phyloP scores from a whole-genome alignment of 2,888 invertebrate species.

The Kuschelorhynchus macadamiae region DNA sequence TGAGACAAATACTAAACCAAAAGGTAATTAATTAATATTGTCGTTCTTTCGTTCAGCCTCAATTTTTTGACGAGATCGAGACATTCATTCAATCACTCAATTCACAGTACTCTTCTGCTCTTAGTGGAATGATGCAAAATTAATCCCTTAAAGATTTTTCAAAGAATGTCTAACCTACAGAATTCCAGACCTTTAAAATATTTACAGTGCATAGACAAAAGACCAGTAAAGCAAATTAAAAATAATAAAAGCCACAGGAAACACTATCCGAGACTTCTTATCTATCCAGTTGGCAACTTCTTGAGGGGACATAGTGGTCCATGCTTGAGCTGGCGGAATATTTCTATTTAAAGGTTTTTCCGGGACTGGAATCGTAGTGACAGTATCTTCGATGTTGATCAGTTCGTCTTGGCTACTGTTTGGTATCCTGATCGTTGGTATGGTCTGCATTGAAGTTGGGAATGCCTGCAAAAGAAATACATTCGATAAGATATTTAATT shows the following conservation, averaged over 20 bases:
- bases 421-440: too few relatives aligned
- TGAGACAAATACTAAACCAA: too few relatives aligned
- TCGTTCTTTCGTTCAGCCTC: too few relatives aligned
- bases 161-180: too few relatives aligned
- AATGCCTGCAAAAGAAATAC: conserved; percentile 71
- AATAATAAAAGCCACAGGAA: conserved; percentile 83
- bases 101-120: too few relatives aligned
- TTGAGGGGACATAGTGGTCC: conserved; percentile 90
- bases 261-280: conserved; percentile 81
- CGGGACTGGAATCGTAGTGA: conserved; percentile 59
- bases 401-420: conserved; percentile 78
- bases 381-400: conserved; percentile 59
- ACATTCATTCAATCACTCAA: too few relatives aligned
- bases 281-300: conserved; percentile 92
- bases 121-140: too few relatives aligned
- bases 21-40: too few relatives aligned
- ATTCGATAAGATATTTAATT: too few relatives aligned
- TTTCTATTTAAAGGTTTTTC: conserved; percentile 36
- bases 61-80: too few relatives aligned
- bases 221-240: conserved; percentile 76
- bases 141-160: too few relatives aligned
- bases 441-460: conserved; percentile 43
- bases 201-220: conserved; percentile 63
- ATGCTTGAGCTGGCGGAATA: conserved; percentile 68
- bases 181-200: too few relatives aligned